A percentile compares a stretch with the other conserved stretches of the same genome.
Evolutionary conservation across 2,113 vertebrate genomes (phyloP).

Genomic region (Chrysochloris asiatica): DNA sequence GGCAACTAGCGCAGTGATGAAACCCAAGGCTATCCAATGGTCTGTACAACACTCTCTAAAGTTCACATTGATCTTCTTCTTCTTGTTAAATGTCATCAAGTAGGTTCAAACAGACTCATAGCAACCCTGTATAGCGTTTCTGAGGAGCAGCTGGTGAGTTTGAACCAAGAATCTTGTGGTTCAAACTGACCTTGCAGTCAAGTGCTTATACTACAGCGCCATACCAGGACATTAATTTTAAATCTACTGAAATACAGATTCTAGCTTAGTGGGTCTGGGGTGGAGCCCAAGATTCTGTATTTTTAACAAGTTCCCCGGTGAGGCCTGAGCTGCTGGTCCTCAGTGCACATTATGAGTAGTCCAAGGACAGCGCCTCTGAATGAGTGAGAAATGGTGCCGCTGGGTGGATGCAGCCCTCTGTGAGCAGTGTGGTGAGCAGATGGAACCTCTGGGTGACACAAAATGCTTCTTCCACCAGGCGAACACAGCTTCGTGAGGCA

Average conservation of each 20-base stretch:
- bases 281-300: background rate
- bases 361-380: background rate
- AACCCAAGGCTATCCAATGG: background rate
- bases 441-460: background rate
- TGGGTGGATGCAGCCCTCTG: too few relatives aligned
- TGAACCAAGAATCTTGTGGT: too few relatives aligned
- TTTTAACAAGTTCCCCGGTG: background rate
- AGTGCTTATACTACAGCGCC: too few relatives aligned
- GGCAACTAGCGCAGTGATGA: background rate
- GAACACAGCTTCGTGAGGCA: background rate
- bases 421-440: background rate
- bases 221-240: too few relatives aligned
- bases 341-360: background rate
- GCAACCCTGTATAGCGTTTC: too few relatives aligned
- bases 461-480: background rate
- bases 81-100: too few relatives aligned
- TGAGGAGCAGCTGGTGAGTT: too few relatives aligned
- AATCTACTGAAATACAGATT: background rate
- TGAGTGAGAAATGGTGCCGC: rapidly evolving
- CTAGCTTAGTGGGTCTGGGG: background rate
- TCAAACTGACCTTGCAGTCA: too few relatives aligned
- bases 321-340: background rate
- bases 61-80: background rate
- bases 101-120: too few relatives aligned
- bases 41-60: background rate